These are phyloP conservation scores for Scaeva pyrastri DNA, from an alignment of 2,888 invertebrate species.

Conservation along the genomic window DNA sequence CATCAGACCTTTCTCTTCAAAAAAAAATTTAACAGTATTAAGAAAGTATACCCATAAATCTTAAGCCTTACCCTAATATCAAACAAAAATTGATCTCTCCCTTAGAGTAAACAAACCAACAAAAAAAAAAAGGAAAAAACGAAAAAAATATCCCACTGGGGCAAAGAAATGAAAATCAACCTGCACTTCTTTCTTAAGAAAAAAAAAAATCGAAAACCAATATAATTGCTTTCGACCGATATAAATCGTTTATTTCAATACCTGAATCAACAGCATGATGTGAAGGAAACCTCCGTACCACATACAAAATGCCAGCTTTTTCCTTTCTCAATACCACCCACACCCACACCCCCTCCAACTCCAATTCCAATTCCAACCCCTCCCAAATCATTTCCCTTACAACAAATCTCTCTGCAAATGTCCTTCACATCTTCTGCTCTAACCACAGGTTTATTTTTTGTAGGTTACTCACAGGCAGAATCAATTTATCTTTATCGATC, in stretches of 20 bases:
- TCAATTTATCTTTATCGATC: constrained; percentile 75
- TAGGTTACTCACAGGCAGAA: constrained; percentile 51
- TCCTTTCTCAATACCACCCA: constrained; percentile 3
- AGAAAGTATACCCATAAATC: background rate
- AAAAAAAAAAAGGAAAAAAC: background rate
- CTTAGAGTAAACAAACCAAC: background rate
- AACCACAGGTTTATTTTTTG: constrained; percentile 4
- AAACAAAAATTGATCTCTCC: background rate
- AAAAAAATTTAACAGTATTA: too few species aligned
- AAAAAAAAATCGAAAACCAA: constrained; percentile 3
- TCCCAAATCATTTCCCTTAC: background rate
- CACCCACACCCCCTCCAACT: background rate
- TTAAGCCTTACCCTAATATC: background rate
- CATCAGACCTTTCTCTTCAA: too few species aligned
- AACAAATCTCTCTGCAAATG: constrained; percentile 8
- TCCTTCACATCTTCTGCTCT: constrained; percentile 20
- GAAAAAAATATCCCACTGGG: background rate
- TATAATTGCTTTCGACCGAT: constrained; percentile 71
- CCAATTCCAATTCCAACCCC: constrained; percentile 4
- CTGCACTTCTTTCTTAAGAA: constrained; percentile 1
- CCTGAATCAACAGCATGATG: constrained; percentile 56
- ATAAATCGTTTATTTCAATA: constrained; percentile 74
- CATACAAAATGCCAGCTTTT: background rate
- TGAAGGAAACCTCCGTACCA: constrained; percentile 24
- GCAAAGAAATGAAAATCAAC: constrained; percentile 13